These are phyloP conservation scores for Ibycter americanus DNA, from an alignment of 2,797 vertebrate genomes.

Conservation along the genomic window DNA sequence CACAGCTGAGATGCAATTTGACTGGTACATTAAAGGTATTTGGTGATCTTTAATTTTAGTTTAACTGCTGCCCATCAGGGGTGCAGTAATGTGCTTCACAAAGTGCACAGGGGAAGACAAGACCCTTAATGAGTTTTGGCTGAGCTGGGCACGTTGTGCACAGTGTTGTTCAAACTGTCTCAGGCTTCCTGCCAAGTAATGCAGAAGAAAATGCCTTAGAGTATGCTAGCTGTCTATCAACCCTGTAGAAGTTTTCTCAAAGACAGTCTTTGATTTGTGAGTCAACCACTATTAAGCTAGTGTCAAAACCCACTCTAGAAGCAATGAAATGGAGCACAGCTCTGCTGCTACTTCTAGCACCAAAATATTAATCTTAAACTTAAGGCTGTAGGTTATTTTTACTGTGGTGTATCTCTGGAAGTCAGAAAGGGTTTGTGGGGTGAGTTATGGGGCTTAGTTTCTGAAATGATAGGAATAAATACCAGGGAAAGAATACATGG, in stretches of 20 bases:
- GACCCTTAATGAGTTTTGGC: conserved; percentile 73
- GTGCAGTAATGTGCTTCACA: conserved; percentile 70
- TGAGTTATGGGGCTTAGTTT: not conserved
- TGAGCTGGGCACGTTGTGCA: conserved; percentile 63
- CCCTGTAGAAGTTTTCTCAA: conserved; percentile 33
- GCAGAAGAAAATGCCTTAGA: conserved; percentile 61
- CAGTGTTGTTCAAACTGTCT: conserved; percentile 68
- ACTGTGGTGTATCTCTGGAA: not conserved
- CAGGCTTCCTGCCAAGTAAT: conserved; percentile 73
- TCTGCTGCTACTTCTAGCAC: not conserved
- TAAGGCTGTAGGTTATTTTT: not conserved
- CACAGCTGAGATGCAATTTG: conserved; percentile 66
- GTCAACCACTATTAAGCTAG: conserved; percentile 10
- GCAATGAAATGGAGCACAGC: not conserved
- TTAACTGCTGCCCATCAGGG: conserved; percentile 72
- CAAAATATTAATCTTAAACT: not conserved
- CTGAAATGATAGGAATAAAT: not conserved
- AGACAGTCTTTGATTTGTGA: conserved; percentile 55
- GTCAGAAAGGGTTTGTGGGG: not conserved
- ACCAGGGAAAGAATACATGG: fast-evolving
- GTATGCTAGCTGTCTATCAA: conserved; percentile 66
- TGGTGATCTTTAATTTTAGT: conserved; percentile 70
- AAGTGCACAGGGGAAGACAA: conserved; percentile 70
- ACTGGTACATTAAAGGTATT: conserved; percentile 73
- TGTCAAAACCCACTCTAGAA: not conserved